Base-by-base conservation (phyloP, 2,888 invertebrate species). In the Drosophila seclusa region DNA sequence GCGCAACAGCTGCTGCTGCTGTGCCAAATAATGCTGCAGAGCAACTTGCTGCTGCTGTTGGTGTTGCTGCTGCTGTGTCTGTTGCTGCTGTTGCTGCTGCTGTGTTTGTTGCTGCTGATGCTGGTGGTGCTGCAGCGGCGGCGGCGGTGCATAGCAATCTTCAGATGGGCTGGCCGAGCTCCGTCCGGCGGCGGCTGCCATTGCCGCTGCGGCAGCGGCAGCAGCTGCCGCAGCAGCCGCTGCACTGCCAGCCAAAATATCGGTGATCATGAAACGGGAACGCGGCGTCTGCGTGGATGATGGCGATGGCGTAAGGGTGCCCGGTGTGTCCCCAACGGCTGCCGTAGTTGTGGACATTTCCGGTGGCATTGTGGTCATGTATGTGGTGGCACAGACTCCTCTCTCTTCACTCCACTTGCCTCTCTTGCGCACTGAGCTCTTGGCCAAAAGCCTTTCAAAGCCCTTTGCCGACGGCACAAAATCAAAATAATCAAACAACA, bases 221-320 rank as follows among this genome's bases (percentile, higher is more conserved):
- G 89, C 90, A 1, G 91, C 92, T 4, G 92, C 57, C 16, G 57
- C 91, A 5, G 90, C 92, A 93, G 95, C 90, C 80, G 92, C 93
- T 18, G 93, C 93, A 63, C 94, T 94, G 59, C 95, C 95, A 60
- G 95, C 95, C 82, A 97, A 94, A 90, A 97, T 97, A 93, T 97
- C 97, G 85, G 97, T 97, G 94, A 97, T 97, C 97, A 97, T 97
- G 94, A 97, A 97, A 81, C 97, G 94, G 73, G 97, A 97, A 85
- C 97, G 94, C 59, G 96, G 95, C 80, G 95, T 95, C 74, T 85
- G 89, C 82, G 93, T 78, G 74, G 84, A 72, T 40, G 83, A 50
- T 31, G 82, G 68, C 50, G 77, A 70, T 38, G 83, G 70, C 62
- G 75, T 78, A 32, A 85, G 85, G 64, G 80, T 81, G 68, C 78